Base-by-base conservation (phyloP, 2,888 invertebrate genomes). In the Troides helena region DNA sequence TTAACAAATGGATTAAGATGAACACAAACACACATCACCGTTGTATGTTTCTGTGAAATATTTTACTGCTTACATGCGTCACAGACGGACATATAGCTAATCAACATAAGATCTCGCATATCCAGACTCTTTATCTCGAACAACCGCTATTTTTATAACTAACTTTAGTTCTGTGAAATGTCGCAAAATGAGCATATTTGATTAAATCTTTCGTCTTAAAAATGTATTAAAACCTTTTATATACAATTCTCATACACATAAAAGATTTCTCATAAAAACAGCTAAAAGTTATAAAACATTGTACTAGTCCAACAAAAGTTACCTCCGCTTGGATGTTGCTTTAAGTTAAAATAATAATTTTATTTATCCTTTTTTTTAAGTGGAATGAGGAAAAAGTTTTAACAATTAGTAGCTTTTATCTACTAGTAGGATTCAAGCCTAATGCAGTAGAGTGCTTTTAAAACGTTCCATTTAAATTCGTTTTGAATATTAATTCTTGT, bases 1-100 rank as follows among this genome's bases (percentile, higher is more conserved):
- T 58, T 63, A 63, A 57, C 66, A 68, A 69, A 66, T 62, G 61
- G 65, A 62, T 69, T 56, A 30, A 69, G 25, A 62, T 65, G 64
- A 68, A 59, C 23, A 58, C 23, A 43, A 63, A 59, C 58, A 65
- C 21, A 12, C 46, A 18, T 62, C 69, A 36, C 25, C 43, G 46
- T 69, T 69, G 57, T 58, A 23, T 65, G 58, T 66, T 62, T 14
- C 65, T 43, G 23, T 46, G 39, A 65, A 69, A 58, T 56, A 61
- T 69, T 59, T 25, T 14, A 61, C 53, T 63, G 64, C 56, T 30
- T 57, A 65, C 60, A 39, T 43, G 43, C 62, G 56, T 61, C 18
- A 30, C 25, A 21, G 46, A 39, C 30, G 60, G 60, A 39, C 43
- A 12, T 5, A 56, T 61, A 36, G 23, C 58, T 69, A 62, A 69